Evolutionary conservation across 1,140 invertebrate species (phyloP).

Genomic region (Conus betulinus): DNA sequence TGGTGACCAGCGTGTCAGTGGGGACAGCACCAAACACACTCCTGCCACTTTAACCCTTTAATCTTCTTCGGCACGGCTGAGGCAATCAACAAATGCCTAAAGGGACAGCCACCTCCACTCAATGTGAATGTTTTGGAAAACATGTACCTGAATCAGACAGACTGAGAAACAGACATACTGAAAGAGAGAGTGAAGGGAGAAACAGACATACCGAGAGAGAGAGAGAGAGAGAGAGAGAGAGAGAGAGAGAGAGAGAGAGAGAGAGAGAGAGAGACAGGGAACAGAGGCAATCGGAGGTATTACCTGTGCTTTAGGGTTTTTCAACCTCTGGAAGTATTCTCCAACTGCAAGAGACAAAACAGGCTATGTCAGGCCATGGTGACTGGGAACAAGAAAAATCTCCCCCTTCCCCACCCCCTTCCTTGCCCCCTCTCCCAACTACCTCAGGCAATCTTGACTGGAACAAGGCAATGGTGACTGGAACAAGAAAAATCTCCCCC

Average conservation of each 20-base stretch:
- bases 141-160: not conserved
- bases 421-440: too few species aligned
- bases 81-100: too few species aligned
- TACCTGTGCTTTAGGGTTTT: constrained; percentile 87
- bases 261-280: not conserved
- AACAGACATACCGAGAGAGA: not conserved
- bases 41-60: too few species aligned
- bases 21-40: not conserved
- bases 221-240: not conserved
- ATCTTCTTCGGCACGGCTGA: too few species aligned
- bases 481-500: too few species aligned
- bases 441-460: too few species aligned
- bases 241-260: not conserved
- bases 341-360: constrained; percentile 80
- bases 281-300: constrained; percentile 41
- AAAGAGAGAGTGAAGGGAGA: not conserved
- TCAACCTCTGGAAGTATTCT: constrained; percentile 93
- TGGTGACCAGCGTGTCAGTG: not conserved
- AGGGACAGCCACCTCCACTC: too few species aligned
- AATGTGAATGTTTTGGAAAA: not conserved
- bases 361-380: too few species aligned
- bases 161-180: not conserved
- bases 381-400: too few species aligned
- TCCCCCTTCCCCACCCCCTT: too few species aligned
- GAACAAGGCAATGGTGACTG: too few species aligned